These are phyloP conservation scores for Epinephelus fuscoguttatus DNA, from an alignment of 2,113 vertebrate species.

Conservation along the genomic window DNA sequence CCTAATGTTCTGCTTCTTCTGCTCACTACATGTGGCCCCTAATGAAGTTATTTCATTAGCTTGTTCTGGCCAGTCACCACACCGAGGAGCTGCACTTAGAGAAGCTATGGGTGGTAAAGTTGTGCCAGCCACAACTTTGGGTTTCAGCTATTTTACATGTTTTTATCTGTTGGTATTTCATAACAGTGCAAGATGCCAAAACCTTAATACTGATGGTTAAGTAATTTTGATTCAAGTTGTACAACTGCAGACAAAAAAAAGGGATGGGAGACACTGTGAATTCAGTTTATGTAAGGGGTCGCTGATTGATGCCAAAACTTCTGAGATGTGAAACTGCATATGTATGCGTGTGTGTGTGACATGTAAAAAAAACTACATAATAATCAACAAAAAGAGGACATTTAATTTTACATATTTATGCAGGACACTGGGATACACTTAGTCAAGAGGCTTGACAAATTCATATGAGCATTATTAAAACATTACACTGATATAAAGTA, in stretches of 20 bases:
- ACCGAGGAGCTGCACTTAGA: conserved; percentile 4
- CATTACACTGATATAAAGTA: neutral
- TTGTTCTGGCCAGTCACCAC: conserved; percentile 13
- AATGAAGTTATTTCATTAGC: conserved; percentile 68
- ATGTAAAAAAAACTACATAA: too few relatives aligned
- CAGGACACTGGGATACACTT: too few relatives aligned
- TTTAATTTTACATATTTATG: too few relatives aligned
- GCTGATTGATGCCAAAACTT: too few relatives aligned
- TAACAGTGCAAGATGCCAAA: conserved; percentile 9
- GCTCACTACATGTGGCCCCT: conserved; percentile 48
- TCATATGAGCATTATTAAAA: neutral
- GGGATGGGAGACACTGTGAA: neutral
- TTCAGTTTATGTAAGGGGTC: neutral
- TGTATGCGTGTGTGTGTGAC: too few relatives aligned
- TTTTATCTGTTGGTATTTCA: conserved; percentile 33
- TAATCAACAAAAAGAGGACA: too few relatives aligned
- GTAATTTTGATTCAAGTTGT: conserved; percentile 6
- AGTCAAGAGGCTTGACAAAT: too few relatives aligned
- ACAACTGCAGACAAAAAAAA: conserved; percentile 12
- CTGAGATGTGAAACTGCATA: too few relatives aligned
- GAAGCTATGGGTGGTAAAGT: neutral
- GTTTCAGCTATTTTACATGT: conserved; percentile 20
- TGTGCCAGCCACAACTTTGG: conserved; percentile 31
- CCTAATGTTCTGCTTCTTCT: conserved; percentile 45
- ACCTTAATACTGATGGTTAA: too few relatives aligned